Base-by-base conservation (phyloP, 2,888 invertebrate species). In the Byasa hedistus region DNA sequence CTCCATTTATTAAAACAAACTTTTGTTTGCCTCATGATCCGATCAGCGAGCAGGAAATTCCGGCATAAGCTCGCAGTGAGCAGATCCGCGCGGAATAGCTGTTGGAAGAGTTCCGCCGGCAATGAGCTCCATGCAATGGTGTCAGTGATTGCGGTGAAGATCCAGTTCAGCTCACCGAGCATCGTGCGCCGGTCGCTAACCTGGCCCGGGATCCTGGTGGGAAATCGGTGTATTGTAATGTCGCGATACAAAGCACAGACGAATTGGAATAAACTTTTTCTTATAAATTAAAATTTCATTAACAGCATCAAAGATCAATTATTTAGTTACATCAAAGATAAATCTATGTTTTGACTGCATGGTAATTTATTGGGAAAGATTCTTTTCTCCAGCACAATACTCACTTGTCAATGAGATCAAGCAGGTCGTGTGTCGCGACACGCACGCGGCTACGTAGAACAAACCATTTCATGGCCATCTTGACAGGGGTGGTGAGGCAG, bases 101-200 rank as follows among this genome's bases (percentile, higher is more conserved):
- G 97, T 92, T 99, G 99, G 90, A 99, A 99, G 75, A 98, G 91
- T 76, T 99, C 98, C 86, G 96, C 93, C 5, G 98, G 98, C 76
- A 99, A 92, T 55, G 96, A 97, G 84, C 98, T 98, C 99, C 99
- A 99, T 0, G 99, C 99, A 81, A 99, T 99, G 15, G 99, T 99
- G 86, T 99, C 99, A 0, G 99, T 99, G 75, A 99, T 98, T 57
- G 99, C 99, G 2, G 99, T 99, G 91, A 99, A 99, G 82, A 99
- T 99, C 99, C 99, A 99, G 93, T 99, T 99, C 69, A 99, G 92
- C 91, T 99, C 99, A 59, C 99, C 99, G 73, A 99, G 93, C 97
- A 99, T 98, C 36, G 99, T 99, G 76, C 98, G 94, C 23, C 99
- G 93, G 91, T 99, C 99, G 73, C 96, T 96, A 74, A 98, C 94